Percentiles rank a stretch among this genome's conserved stretches.
phyloP scores from a whole-genome alignment of 2,888 invertebrate genomes.

The Phania funesta region DNA sequence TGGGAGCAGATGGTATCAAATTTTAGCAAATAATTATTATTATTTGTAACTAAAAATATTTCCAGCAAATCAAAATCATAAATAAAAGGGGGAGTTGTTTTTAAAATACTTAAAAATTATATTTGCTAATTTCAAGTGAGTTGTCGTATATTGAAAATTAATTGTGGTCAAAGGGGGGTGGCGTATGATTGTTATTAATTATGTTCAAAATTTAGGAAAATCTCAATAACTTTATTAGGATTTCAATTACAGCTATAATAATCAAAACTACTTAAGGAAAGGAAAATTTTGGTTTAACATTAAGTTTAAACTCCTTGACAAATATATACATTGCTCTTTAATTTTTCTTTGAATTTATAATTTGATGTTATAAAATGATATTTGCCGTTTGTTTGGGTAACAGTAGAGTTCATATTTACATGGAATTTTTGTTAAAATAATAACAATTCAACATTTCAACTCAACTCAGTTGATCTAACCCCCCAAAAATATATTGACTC shows the following conservation, averaged over 20 bases:
- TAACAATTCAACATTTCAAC: neutral
- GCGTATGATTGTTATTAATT: neutral
- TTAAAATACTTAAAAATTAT: neutral
- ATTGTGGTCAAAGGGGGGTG: neutral
- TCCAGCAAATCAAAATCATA: too few relatives aligned
- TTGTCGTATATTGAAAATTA: neutral
- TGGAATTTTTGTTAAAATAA: neutral
- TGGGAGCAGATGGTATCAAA: neutral
- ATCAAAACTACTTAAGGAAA: too few relatives aligned
- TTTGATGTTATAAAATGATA: neutral
- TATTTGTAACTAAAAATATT: neutral
- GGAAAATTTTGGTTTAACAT: too few relatives aligned
- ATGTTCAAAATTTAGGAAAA: neutral
- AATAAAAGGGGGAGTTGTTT: neutral
- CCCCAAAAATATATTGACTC: neutral
- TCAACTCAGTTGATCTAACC: neutral
- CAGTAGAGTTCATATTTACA: neutral
- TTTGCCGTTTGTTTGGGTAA: neutral
- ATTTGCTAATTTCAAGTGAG: neutral
- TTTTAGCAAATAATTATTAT: neutral
- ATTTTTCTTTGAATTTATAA: too few relatives aligned
- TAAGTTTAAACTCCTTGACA: neutral
- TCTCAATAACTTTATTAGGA: neutral
- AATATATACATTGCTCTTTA: neutral
- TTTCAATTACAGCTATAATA: too few relatives aligned